Conservation (phyloP, 2,888 invertebrate genomes). For the Disparrhopalites patrizii region DNA sequence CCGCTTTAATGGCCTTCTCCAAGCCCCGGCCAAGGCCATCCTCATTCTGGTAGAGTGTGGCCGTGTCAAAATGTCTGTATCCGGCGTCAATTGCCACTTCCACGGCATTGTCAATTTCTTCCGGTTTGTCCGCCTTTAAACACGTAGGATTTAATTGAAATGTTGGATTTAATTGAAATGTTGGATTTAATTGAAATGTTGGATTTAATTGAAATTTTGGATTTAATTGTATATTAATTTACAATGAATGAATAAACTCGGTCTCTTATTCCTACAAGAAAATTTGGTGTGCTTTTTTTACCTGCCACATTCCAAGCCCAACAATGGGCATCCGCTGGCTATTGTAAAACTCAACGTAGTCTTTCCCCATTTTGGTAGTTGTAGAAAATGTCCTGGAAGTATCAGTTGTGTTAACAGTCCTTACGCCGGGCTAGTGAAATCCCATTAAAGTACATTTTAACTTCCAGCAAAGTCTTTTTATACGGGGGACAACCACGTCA, state of each 20-base stretch:
- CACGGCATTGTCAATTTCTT: slow-evolving; percentile 64
- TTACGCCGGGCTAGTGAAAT: no score
- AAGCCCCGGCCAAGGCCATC: slow-evolving; percentile 68
- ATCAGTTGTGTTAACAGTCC: no score
- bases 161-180: no score
- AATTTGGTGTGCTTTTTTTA: slow-evolving; percentile 50
- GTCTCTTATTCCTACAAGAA: not conserved
- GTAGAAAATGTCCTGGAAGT: no score
- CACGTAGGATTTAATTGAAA: no score
- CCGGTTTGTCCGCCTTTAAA: slow-evolving; percentile 47
- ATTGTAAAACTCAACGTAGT: slow-evolving; percentile 33
- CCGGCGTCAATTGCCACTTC: slow-evolving; percentile 68
- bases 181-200: no score
- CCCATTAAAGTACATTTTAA: no score
- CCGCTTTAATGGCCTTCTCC: slow-evolving; percentile 65
- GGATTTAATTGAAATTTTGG: no score
- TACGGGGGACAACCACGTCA: no score
- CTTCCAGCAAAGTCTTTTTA: no score
- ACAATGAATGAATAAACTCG: not conserved
- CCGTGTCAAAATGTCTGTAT: slow-evolving; percentile 79
- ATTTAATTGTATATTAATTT: slow-evolving; percentile 1
- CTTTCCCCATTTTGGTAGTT: slow-evolving; percentile 5
- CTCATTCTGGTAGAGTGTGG: slow-evolving; percentile 73
- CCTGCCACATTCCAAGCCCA: slow-evolving; percentile 78
- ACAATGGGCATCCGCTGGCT: slow-evolving; percentile 66